These are phyloP conservation scores for Dicycla oo DNA, from an alignment of 2,888 invertebrate genomes.

Conservation along the genomic window DNA sequence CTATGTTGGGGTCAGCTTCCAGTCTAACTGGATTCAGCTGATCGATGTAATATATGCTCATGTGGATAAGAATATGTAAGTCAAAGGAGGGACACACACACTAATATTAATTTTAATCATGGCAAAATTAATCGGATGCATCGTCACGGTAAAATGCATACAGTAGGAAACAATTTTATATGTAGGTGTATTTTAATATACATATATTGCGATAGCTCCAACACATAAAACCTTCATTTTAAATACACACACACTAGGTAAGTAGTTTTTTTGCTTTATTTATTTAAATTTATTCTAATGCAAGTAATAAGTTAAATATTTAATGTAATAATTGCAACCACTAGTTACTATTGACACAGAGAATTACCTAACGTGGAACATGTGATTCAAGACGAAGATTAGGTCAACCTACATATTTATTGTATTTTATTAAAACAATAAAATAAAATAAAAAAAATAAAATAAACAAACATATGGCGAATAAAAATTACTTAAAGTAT, in stretches of 20 bases:
- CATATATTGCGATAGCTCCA: neutral
- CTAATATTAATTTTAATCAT: too few species aligned
- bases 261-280: conserved; percentile 20
- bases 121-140: too few species aligned
- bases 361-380: neutral
- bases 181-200: too few species aligned
- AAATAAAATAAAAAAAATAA: too few species aligned
- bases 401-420: neutral
- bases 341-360: neutral
- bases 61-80: neutral
- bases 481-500: neutral
- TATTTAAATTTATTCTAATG: conserved; percentile 32
- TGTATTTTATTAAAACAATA: neutral
- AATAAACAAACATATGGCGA: too few species aligned
- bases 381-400: neutral
- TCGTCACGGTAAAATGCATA: neutral
- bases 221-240: conserved; percentile 20
- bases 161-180: neutral
- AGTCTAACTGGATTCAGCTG: too few species aligned
- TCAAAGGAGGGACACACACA: neutral
- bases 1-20: neutral
- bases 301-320: conserved; percentile 34
- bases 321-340: conserved; percentile 26
- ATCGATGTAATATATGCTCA: neutral
- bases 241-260: conserved; percentile 19